These are phyloP conservation scores for Caenorhabditis uteleia DNA, from an alignment of 2,888 invertebrate genomes.

Conservation along the genomic window DNA sequence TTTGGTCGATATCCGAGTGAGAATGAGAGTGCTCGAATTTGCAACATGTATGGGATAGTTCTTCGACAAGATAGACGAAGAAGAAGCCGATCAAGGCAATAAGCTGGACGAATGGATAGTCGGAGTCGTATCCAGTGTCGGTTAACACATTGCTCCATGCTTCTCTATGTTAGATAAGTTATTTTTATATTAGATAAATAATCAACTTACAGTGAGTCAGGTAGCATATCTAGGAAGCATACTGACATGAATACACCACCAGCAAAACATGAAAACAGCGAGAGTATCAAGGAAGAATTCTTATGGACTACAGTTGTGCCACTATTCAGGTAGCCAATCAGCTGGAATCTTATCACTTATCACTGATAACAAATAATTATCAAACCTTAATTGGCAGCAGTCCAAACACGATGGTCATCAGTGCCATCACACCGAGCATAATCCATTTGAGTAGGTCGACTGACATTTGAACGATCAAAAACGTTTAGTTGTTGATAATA, in stretches of 20 bases:
- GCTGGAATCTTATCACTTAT: slow-evolving; percentile 13
- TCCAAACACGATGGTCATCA: slow-evolving; percentile 52
- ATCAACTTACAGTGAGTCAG: slow-evolving; percentile 53
- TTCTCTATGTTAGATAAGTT: slow-evolving; percentile 24
- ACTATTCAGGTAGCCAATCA: slow-evolving; percentile 30
- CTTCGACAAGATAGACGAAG: slow-evolving; percentile 61
- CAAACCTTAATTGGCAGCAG: slow-evolving; percentile 75
- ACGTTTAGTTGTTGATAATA: too few species aligned
- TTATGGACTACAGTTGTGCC: slow-evolving; percentile 18
- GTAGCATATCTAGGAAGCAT: slow-evolving; percentile 62
- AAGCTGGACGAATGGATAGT: slow-evolving; percentile 49
- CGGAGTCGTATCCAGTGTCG: slow-evolving; percentile 26
- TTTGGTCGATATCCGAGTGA: slow-evolving; percentile 17
- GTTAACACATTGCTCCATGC: slow-evolving; percentile 33
- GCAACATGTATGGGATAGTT: slow-evolving; percentile 48
- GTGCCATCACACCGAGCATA: slow-evolving; percentile 51
- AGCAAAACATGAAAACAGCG: slow-evolving; percentile 58
- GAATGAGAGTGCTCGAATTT: slow-evolving; percentile 27
- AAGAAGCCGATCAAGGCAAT: slow-evolving; percentile 48
- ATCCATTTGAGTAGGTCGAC: slow-evolving; percentile 48
- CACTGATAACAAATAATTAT: slow-evolving; percentile 2
- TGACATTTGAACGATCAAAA: too few species aligned
- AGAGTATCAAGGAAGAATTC: slow-evolving; percentile 45
- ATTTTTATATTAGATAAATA: background rate
- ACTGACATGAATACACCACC: slow-evolving; percentile 61